Conservation (phyloP, 2,888 invertebrate species). For the Leptinotarsa juncta region DNA sequence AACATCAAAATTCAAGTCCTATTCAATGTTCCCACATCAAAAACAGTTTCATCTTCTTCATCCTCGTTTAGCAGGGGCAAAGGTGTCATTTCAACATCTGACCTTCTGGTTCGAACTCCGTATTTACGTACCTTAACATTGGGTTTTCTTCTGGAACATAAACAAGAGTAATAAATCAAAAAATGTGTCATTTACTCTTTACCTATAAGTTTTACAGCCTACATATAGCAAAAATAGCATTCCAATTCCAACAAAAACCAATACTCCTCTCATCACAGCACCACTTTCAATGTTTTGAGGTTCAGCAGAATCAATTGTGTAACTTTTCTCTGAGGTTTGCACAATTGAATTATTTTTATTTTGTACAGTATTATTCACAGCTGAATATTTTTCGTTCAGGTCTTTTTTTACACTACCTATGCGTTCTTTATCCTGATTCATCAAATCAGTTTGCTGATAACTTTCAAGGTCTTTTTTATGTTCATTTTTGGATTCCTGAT, state of each 20-base stretch:
- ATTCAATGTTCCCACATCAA: slow-evolving; percentile 57
- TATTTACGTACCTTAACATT: slow-evolving; percentile 60
- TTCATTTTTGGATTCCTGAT: not conserved
- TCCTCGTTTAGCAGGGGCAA: slow-evolving; percentile 64
- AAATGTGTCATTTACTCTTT: slow-evolving; percentile 23
- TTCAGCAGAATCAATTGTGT: not conserved
- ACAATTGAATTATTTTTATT: slow-evolving; percentile 12
- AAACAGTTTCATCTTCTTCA: slow-evolving; percentile 63
- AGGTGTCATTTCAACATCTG: slow-evolving; percentile 64
- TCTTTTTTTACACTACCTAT: slow-evolving; percentile 16
- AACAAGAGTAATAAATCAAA: not conserved
- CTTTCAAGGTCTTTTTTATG: not conserved
- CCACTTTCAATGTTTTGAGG: slow-evolving; percentile 48
- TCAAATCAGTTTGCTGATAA: not conserved
- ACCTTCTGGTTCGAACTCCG: slow-evolving; percentile 61
- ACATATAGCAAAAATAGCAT: slow-evolving; percentile 55
- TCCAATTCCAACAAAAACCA: slow-evolving; percentile 52
- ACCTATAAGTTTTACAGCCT: slow-evolving; percentile 55
- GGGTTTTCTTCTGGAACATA: slow-evolving; percentile 44
- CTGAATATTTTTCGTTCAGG: not conserved
- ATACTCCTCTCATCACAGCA: slow-evolving; percentile 51
- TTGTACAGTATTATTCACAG: slow-evolving; percentile 12
- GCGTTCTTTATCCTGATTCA: not conserved
- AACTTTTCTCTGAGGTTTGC: not conserved
- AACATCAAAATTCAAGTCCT: slow-evolving; percentile 71